Evolutionary conservation across 2,888 invertebrate species (phyloP).

Genomic region (Lottia gigantea): DNA sequence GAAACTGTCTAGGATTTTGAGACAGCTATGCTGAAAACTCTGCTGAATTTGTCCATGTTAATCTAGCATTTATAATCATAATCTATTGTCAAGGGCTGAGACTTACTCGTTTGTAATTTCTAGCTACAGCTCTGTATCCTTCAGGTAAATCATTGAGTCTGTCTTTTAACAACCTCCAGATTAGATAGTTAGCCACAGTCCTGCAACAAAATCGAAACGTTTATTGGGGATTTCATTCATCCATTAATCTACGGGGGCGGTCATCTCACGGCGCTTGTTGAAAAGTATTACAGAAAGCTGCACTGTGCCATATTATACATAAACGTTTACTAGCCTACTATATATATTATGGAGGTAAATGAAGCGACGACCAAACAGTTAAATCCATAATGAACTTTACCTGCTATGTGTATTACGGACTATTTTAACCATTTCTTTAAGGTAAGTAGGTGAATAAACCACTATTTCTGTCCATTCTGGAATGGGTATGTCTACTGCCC

Average conservation of each 20-base stretch:
- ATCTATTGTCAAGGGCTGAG: neutral
- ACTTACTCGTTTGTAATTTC: conserved; percentile 26
- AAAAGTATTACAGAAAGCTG: too few species aligned
- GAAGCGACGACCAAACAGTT: too few species aligned
- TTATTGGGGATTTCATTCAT: neutral
- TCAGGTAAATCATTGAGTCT: conserved; percentile 14
- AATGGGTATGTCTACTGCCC: neutral
- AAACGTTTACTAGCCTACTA: too few species aligned
- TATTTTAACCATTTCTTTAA: conserved; percentile 80
- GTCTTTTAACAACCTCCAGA: conserved; percentile 19
- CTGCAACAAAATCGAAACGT: neutral
- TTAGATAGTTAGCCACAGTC: conserved; percentile 18
- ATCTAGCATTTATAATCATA: too few species aligned
- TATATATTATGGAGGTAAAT: too few species aligned
- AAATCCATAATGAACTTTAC: neutral
- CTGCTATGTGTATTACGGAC: conserved; percentile 77
- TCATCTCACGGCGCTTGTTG: too few species aligned
- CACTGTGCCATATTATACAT: too few species aligned
- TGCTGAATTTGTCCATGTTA: too few species aligned
- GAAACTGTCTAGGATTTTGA: too few species aligned
- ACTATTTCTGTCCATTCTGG: conserved; percentile 73
- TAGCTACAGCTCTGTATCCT: conserved; percentile 13
- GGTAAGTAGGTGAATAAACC: conserved; percentile 89
- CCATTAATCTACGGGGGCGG: too few species aligned
- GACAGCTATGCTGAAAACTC: too few species aligned